Evolutionary conservation across 2,797 vertebrate genomes (phyloP), one percentile per base, ranked within the genome.

Genomic region (Ambastaia sidthimunki): DNA sequence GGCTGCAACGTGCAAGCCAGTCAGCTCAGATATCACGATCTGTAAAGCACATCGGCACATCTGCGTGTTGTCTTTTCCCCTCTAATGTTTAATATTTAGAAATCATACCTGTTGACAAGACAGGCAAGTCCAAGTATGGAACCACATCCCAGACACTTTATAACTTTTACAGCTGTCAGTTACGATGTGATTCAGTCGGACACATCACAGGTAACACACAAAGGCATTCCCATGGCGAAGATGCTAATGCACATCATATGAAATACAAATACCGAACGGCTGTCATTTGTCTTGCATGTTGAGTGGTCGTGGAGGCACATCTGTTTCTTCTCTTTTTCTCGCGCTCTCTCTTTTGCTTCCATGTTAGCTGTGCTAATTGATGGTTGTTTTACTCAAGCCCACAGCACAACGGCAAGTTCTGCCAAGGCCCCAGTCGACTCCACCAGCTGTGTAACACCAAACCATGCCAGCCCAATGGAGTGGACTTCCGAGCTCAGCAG

Each of bases 401-500:
- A 12, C 97, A 98, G 88, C 94, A 96, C 62, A 97, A 96, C 0
- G 98, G 98, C 65, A 96, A 93, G 76, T 99, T 96, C 89, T 99
- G 98, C 87, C 89, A 92, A 0, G 98, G 97, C 3, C 93, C 95
- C 31, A 86, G 91, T 69, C 96, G 96, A 48, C 86, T 95, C 67
- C 96, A 98, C 89, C 95, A 97, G 78, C 93, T 98, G 41, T 99
- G 98, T 79, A 97, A 95, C 81, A 85, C 88, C 71, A 89, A 93
- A 77, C 89, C 89, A 0, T 99, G 98, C 71, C 91, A 92, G 3
- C 83, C 85, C 6, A 91, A 86, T 0, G 89, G 92, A 4, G 85
- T 94, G 85, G 95, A 95, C 82, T 99, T 98, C 90, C 93, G 98
- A 73, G 94, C 96, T 57, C 97, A 97, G 90, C 98, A 99, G 88